phyloP scores from a whole-genome alignment of 2,888 invertebrate genomes.

The Spilarctia lutea region DNA sequence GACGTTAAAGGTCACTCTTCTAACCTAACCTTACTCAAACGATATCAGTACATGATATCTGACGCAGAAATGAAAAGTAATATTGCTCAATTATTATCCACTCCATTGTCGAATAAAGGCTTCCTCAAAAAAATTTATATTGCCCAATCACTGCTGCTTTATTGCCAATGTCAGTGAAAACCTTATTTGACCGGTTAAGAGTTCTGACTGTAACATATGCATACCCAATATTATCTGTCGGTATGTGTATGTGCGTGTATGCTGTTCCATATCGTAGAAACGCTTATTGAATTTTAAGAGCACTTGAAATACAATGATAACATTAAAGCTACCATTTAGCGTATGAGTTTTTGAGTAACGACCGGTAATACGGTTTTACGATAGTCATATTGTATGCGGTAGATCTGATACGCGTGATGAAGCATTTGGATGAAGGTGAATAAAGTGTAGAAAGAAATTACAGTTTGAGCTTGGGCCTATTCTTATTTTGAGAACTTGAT shows the following conservation, averaged over 20 bases:
- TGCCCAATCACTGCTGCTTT: too few relatives aligned
- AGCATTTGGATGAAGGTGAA: not conserved
- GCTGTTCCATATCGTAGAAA: constrained; percentile 12
- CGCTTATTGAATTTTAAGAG: constrained; percentile 49
- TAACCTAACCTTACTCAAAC: too few relatives aligned
- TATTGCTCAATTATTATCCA: too few relatives aligned
- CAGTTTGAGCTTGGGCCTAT: not conserved
- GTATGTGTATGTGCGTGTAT: not conserved
- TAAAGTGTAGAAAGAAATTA: not conserved
- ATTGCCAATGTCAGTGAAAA: too few relatives aligned
- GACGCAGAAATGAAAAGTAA: too few relatives aligned
- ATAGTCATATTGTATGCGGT: constrained; percentile 15
- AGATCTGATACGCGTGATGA: not conserved
- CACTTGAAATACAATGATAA: constrained; percentile 33
- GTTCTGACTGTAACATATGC: not conserved
- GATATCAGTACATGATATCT: too few relatives aligned
- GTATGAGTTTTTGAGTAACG: constrained; percentile 23
- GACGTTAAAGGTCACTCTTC: too few relatives aligned
- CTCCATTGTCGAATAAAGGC: too few relatives aligned
- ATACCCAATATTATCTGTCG: not conserved
- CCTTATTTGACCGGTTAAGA: too few relatives aligned
- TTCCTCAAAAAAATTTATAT: too few relatives aligned
- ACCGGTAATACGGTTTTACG: constrained; percentile 19
- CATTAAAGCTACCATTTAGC: constrained; percentile 28
- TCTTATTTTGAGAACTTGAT: not conserved